A percentile compares a stretch with the other conserved stretches of the same genome.
Evolutionary conservation across 2,888 invertebrate genomes (phyloP).

Genomic region (Reticulitermes lucifugus): DNA sequence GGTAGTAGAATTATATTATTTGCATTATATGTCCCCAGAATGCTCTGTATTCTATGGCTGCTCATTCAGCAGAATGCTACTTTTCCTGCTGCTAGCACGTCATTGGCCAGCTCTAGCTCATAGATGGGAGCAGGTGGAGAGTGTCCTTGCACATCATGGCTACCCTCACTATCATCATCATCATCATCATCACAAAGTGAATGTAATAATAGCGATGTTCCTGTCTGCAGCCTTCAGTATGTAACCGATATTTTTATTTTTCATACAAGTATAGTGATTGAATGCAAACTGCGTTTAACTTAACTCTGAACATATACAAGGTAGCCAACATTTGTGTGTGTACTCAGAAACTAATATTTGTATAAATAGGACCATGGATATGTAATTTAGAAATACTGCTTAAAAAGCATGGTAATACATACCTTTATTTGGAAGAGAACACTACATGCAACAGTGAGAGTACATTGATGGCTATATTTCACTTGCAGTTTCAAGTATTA

Average conservation of each 20-base stretch:
- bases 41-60: conserved; percentile 28
- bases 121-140: conserved; percentile 52
- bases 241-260: background rate
- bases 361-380: too few species aligned
- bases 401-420: too few species aligned
- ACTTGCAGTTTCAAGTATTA: too few species aligned
- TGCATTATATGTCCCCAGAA: background rate
- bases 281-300: too few species aligned
- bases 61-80: conserved; percentile 39
- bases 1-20: too few species aligned
- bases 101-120: conserved; percentile 68
- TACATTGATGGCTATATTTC: too few species aligned
- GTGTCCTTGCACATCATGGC: conserved; percentile 18
- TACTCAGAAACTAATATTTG: too few species aligned
- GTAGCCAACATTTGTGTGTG: too few species aligned
- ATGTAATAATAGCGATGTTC: background rate
- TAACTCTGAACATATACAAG: too few species aligned
- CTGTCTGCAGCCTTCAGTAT: conserved; percentile 6
- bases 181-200: conserved; percentile 24
- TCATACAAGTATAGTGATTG: background rate
- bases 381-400: too few species aligned
- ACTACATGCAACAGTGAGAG: too few species aligned
- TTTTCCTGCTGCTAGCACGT: conserved; percentile 67
- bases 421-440: too few species aligned
- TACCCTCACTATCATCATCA: background rate